Evolutionary conservation across 2,113 vertebrate species (phyloP), one percentile per base, ranked within the genome.

Genomic region (Canis aureus): DNA sequence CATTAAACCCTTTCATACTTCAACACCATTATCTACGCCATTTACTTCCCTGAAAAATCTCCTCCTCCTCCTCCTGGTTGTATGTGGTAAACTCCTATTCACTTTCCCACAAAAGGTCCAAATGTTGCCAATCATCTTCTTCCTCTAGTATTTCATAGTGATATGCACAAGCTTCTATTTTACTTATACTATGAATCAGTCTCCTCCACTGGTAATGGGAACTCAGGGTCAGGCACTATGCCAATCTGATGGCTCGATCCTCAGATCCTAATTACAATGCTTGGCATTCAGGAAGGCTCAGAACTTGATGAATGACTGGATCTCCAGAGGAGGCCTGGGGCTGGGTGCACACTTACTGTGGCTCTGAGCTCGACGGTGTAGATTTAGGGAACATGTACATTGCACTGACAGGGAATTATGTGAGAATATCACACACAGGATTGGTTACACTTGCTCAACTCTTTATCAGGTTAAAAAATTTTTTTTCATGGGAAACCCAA

Each of bases 11-110:
- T 69, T 60, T 27, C 81, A 11, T 4, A 29, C 13, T 25, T 60
- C 57, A 13, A 64, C 4, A 32, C 10, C 0, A 0, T 76, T 38
- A 38, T 13, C 53, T 11, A 10, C 0, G 0, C 19, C 0, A 15
- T 15, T 49, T 25, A 4, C 0, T 0, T 51, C n/a, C 86, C 51
- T 29, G 10, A 1, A 43, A 25, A 64, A 3, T 23, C 87, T 10
- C n/a, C 35, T 76, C 29, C 29, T 78, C 3, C 55, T 64, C 55
- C 32, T 93, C 29, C 71, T 43, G 80, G 4, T 8, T 60, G 2
- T 55, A 32, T 49, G 80, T 91, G 74, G 7, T 23, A 59, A 90
- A 95, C 66, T 38, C 13, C 35, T 59, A 38, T 35, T 93, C n/a
- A 67, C 11, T 49, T 64, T 51, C 69, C 16, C 67, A 67, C 22